Percentiles rank a stretch among this genome's conserved stretches.
Conservation (phyloP, 37 sponge, comb jelly and placozoan genomes). For the Mnemiopsis leidyi region DNA sequence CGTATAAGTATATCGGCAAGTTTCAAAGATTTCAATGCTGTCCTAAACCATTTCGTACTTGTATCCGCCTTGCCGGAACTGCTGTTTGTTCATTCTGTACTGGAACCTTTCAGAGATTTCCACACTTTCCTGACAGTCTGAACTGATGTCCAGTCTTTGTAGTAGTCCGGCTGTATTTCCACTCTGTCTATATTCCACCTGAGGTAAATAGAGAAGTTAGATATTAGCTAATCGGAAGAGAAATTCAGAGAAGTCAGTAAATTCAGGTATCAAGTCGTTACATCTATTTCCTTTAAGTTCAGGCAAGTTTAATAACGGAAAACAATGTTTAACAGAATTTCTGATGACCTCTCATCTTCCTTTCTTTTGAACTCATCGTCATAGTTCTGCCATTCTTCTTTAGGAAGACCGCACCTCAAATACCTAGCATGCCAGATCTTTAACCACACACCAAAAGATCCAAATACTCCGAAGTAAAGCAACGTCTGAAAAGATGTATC, state of each 20-base stretch:
- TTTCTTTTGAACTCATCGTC: slow-evolving; percentile 52
- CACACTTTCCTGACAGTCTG: slow-evolving; percentile 6
- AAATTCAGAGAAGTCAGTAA: too few species aligned
- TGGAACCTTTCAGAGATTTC: neutral
- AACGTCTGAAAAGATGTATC: slow-evolving; percentile 46
- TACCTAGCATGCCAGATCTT: slow-evolving; percentile 33
- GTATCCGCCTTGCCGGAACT: too few species aligned
- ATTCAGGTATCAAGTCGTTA: too few species aligned
- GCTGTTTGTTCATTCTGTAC: too few species aligned
- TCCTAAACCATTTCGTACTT: too few species aligned
- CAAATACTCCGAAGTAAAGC: neutral
- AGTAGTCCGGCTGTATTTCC: slow-evolving; percentile 7
- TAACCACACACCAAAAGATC: slow-evolving; percentile 23
- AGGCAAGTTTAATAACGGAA: too few species aligned
- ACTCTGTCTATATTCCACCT: slow-evolving; percentile 12
- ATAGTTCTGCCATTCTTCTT: slow-evolving; percentile 51
- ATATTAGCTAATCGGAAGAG: too few species aligned
- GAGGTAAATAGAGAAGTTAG: too few species aligned
- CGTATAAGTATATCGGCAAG: too few species aligned
- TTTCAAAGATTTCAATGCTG: too few species aligned
- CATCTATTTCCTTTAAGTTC: too few species aligned
- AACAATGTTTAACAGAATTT: too few species aligned
- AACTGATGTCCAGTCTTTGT: neutral
- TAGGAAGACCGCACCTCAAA: slow-evolving; percentile 3
- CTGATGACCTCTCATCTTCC: slow-evolving; percentile 61